phyloP scores from a whole-genome alignment of 2,797 vertebrate species.

The Scleropages formosus region DNA sequence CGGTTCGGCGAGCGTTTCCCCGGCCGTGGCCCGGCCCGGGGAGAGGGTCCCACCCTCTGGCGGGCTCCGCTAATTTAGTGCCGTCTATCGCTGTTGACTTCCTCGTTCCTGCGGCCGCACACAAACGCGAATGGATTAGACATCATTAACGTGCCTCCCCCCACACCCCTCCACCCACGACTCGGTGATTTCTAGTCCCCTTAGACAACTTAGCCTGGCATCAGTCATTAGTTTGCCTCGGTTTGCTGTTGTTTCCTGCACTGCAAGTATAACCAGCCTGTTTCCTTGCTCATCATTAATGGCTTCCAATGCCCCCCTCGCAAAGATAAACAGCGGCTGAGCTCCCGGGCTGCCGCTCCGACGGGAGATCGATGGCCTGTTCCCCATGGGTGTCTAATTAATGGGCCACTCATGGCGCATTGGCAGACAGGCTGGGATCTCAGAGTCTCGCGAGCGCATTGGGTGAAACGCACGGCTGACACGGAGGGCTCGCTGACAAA shows the following conservation, averaged over 20 bases:
- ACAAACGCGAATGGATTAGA: slow-evolving; percentile 14
- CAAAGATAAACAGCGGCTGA: slow-evolving; percentile 68
- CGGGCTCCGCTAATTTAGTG: slow-evolving; percentile 11
- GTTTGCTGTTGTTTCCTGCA: slow-evolving; percentile 58
- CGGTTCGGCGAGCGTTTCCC: background rate
- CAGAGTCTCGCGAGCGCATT: slow-evolving; percentile 72
- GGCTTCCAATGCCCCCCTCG: slow-evolving; percentile 66
- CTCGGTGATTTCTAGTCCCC: slow-evolving; percentile 25
- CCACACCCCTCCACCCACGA: background rate
- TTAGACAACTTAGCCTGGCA: slow-evolving; percentile 31
- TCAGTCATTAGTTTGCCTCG: slow-evolving; percentile 45
- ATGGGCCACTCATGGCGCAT: slow-evolving; percentile 74
- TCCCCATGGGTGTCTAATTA: slow-evolving; percentile 81
- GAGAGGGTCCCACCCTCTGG: background rate
- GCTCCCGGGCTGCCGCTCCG: slow-evolving; percentile 60
- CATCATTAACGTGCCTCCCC: background rate
- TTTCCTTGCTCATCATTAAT: slow-evolving; percentile 73
- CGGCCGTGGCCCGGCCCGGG: background rate
- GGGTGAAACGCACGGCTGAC: slow-evolving; percentile 63
- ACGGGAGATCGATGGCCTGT: slow-evolving; percentile 79
- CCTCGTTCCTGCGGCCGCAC: background rate
- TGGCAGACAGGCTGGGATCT: slow-evolving; percentile 63
- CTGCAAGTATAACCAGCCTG: slow-evolving; percentile 30
- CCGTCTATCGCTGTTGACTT: slow-evolving; percentile 4
- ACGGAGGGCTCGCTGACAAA: slow-evolving; percentile 61